Evolutionary conservation across 1,140 invertebrate species (phyloP).

Genomic region (Aphaenogaster floridana): DNA sequence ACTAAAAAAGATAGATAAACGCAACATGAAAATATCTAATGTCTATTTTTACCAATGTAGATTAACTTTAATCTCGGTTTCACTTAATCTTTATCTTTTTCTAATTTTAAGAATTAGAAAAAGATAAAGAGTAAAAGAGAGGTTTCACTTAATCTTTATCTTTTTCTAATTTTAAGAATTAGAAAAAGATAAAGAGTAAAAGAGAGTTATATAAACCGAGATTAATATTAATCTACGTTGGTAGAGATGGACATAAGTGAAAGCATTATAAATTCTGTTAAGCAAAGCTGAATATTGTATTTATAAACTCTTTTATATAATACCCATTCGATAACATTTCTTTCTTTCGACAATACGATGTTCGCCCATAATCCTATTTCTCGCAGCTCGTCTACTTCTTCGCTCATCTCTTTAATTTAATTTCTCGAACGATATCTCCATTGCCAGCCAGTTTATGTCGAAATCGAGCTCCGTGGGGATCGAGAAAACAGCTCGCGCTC

Average conservation of each 20-base stretch:
- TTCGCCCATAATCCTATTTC: not conserved
- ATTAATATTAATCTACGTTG: no score
- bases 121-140: no score
- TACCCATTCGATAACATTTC: not conserved
- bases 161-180: no score
- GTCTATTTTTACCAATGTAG: no score
- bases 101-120: no score
- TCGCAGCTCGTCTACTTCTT: not conserved
- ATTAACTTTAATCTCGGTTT: no score
- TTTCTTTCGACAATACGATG: not conserved
- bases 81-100: no score
- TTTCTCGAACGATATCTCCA: constrained; percentile 19
- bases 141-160: no score
- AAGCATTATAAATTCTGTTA: not conserved
- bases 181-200: no score
- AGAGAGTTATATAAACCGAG: no score
- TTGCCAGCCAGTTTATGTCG: not conserved
- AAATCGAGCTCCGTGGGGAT: not conserved
- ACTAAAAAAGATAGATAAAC: not conserved
- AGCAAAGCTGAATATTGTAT: not conserved
- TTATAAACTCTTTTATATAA: not conserved
- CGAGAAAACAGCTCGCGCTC: constrained; percentile 13
- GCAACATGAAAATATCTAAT: not conserved
- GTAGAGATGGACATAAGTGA: no score
- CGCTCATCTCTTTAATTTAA: constrained; percentile 21